Percentiles rank a stretch among this genome's conserved stretches.
phyloP scores from a whole-genome alignment of 2,888 invertebrate species.

The Caenorhabditis japonica region DNA sequence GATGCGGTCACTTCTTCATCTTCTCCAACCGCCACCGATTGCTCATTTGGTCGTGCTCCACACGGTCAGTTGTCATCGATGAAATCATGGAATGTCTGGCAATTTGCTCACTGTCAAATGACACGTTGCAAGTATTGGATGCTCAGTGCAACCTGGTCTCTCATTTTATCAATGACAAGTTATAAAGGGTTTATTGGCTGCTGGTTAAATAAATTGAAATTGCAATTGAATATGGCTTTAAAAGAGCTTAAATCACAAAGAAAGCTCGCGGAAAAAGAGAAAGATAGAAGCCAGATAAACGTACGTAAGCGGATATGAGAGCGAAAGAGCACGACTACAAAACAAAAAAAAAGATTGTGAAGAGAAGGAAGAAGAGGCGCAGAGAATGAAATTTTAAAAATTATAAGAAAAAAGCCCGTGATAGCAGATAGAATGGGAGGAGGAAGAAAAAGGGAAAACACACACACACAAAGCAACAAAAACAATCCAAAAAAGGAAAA shows the following conservation, averaged over 20 bases:
- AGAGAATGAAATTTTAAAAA: background rate
- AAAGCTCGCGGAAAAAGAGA: constrained; percentile 20
- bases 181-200: background rate
- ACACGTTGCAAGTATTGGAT: constrained; percentile 39
- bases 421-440: constrained; percentile 13
- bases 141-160: constrained; percentile 22
- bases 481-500: constrained; percentile 13
- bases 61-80: constrained; percentile 21
- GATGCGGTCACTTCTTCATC: constrained; percentile 42
- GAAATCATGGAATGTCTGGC: constrained; percentile 18
- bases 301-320: constrained; percentile 13
- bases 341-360: constrained; percentile 3
- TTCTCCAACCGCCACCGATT: constrained; percentile 42
- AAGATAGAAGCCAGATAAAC: constrained; percentile 5
- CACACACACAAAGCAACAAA: constrained; percentile 36
- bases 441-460: too few species aligned
- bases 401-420: constrained; percentile 19
- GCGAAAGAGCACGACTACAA: constrained; percentile 13
- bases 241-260: constrained; percentile 18
- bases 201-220: background rate
- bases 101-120: constrained; percentile 33
- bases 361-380: background rate
- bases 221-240: background rate
- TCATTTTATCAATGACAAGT: constrained; percentile 37
- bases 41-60: constrained; percentile 35